Evolutionary conservation across 2,113 vertebrate species (phyloP).

Genomic region (Aramus guarauna): DNA sequence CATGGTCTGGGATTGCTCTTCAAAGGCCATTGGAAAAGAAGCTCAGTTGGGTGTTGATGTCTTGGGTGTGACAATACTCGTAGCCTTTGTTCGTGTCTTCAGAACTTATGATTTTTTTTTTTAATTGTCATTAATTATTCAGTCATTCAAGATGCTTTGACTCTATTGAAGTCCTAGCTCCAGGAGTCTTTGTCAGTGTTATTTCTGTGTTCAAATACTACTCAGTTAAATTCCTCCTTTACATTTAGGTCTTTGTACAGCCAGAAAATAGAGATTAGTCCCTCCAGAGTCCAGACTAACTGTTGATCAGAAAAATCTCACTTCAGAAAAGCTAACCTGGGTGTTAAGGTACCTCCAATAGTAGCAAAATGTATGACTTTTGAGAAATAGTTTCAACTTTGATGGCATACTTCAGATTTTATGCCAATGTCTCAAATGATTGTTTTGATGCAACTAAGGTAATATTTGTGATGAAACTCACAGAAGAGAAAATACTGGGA

Average conservation of each 20-base stretch:
- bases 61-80: neutral
- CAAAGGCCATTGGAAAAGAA: neutral
- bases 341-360: neutral
- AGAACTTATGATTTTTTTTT: neutral
- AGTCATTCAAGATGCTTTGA: neutral
- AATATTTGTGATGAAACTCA: neutral
- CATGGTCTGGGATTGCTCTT: neutral
- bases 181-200: neutral
- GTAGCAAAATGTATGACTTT: neutral
- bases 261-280: neutral
- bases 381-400: neutral
- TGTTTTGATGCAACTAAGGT: neutral
- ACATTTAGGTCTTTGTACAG: neutral
- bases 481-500: neutral
- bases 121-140: too few species aligned
- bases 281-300: neutral
- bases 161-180: neutral
- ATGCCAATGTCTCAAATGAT: neutral
- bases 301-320: neutral
- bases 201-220: neutral
- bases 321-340: neutral
- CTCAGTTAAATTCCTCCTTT: neutral
- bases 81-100: neutral
- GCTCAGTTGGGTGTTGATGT: neutral
- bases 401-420: neutral